These are phyloP conservation scores for Brotula barbata DNA, from an alignment of 2,797 vertebrate genomes.

Conservation along the genomic window DNA sequence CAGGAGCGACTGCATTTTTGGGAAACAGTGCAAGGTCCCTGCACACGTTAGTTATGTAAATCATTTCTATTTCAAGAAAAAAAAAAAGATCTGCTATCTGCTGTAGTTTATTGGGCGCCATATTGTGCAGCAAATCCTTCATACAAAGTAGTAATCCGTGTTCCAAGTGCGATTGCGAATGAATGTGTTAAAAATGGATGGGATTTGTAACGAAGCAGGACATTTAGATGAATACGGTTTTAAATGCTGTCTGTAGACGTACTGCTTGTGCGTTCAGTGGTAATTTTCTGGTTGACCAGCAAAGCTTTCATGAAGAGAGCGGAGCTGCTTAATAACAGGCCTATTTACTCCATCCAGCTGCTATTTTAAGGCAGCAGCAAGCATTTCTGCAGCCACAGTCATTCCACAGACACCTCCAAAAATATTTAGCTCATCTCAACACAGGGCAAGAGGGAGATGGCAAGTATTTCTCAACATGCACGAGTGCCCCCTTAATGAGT, in stretches of 20 bases:
- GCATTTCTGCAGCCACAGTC: constrained; percentile 42
- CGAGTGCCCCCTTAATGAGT: constrained; percentile 20
- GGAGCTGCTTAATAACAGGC: constrained; percentile 58
- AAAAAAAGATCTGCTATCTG: too few species aligned
- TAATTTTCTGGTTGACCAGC: constrained; percentile 31
- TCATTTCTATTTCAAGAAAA: too few species aligned
- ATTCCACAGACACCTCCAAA: constrained; percentile 51
- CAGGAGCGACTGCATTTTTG: constrained; percentile 24
- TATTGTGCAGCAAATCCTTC: too few species aligned
- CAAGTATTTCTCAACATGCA: background rate
- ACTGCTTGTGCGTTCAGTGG: constrained; percentile 9
- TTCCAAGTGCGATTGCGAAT: too few species aligned
- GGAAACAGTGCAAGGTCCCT: background rate
- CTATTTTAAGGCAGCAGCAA: constrained; percentile 62
- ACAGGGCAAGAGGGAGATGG: constrained; percentile 17
- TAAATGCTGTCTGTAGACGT: constrained; percentile 2
- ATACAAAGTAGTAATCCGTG: too few species aligned
- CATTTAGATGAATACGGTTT: constrained; percentile 10
- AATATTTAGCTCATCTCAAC: constrained; percentile 46
- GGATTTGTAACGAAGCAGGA: too few species aligned
- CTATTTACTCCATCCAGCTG: constrained; percentile 45
- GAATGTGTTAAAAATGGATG: too few species aligned
- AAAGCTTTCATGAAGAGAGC: constrained; percentile 40
- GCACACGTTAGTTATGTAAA: too few species aligned
- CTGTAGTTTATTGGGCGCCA: too few species aligned